phyloP scores from a whole-genome alignment of 1,140 invertebrate genomes.

The Aphelenchoides besseyi region DNA sequence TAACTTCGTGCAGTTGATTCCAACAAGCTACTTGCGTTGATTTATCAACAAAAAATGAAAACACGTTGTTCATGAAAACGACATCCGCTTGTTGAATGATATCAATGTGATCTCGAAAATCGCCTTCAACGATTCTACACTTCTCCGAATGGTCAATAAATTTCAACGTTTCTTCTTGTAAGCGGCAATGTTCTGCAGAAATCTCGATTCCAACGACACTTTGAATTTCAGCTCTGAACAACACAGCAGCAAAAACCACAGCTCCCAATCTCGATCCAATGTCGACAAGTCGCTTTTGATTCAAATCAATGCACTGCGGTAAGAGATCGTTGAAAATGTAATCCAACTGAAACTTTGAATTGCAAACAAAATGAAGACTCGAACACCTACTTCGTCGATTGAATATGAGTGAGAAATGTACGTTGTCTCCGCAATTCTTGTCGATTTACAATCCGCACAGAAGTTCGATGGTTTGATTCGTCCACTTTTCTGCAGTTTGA shows the following conservation, averaged over 20 bases:
- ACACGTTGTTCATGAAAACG: conserved; percentile 44
- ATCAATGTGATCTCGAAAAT: conserved; percentile 30
- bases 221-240: conserved; percentile 31
- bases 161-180: conserved; percentile 31
- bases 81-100: conserved; percentile 30
- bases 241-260: conserved; percentile 34
- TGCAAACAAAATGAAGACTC: conserved; percentile 18
- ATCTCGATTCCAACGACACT: conserved; percentile 34
- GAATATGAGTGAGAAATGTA: conserved; percentile 31
- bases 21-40: conserved; percentile 31
- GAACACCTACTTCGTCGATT: conserved; percentile 32
- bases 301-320: conserved; percentile 28
- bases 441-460: conserved; percentile 27
- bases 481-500: conserved; percentile 13
- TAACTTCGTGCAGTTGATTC: conserved; percentile 14
- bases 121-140: conserved; percentile 19
- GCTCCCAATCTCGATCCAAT: conserved; percentile 37
- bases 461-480: conserved; percentile 8
- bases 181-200: neutral
- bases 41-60: conserved; percentile 32
- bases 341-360: conserved; percentile 24
- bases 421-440: conserved; percentile 18
- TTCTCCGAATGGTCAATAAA: conserved; percentile 13
- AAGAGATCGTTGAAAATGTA: conserved; percentile 35
- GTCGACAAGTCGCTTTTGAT: conserved; percentile 35